A percentile compares a stretch with the other conserved stretches of the same genome.
Conservation (phyloP, 2,888 invertebrate genomes). For the Drosophila algonquin region DNA sequence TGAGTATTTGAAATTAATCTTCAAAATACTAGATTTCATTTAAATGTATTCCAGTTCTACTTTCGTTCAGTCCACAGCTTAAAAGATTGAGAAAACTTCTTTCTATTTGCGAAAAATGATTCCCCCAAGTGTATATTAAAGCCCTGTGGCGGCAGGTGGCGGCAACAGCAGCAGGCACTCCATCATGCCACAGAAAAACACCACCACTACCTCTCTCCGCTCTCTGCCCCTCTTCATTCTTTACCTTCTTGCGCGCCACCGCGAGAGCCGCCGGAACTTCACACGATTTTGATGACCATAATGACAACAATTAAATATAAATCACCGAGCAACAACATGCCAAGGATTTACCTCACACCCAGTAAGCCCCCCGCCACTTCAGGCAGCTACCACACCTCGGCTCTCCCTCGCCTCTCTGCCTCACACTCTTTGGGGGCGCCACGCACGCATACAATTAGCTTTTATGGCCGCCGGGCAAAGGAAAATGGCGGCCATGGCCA, state of each 20-base stretch:
- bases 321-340: slow-evolving; percentile 71
- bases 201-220: background rate
- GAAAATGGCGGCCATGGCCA: slow-evolving; percentile 48
- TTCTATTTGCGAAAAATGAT: no score
- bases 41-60: no score
- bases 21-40: no score
- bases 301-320: slow-evolving; percentile 82
- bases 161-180: slow-evolving; percentile 29
- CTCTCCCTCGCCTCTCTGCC: background rate
- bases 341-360: slow-evolving; percentile 43
- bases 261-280: slow-evolving; percentile 32
- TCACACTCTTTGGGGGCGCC: slow-evolving; percentile 1
- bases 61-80: no score
- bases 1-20: no score
- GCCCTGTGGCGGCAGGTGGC: background rate
- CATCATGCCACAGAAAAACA: slow-evolving; percentile 26
- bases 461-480: slow-evolving; percentile 61
- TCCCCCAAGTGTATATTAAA: background rate
- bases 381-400: background rate
- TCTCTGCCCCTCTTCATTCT: background rate
- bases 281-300: slow-evolving; percentile 75
- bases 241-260: slow-evolving; percentile 17
- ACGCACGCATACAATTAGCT: slow-evolving; percentile 80
- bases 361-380: background rate
- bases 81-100: no score